Percentiles rank a stretch among this genome's conserved stretches.
Evolutionary conservation across 1,140 invertebrate species (phyloP).

Genomic region (Sesamia nonagrioides): DNA sequence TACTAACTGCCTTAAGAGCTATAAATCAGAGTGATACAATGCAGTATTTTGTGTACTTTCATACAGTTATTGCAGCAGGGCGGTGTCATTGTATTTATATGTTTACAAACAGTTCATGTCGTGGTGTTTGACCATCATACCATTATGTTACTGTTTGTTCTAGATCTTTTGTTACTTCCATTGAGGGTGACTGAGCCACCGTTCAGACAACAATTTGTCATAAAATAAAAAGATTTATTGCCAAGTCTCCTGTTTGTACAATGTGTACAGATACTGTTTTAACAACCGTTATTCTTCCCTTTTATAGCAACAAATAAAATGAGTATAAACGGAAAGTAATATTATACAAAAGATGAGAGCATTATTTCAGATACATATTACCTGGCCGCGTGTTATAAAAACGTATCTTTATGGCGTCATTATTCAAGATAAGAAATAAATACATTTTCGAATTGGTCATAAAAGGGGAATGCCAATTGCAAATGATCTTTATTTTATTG

Average conservation of each 20-base stretch:
- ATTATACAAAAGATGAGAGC: slow-evolving; percentile 73
- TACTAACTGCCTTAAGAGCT: slow-evolving; percentile 52
- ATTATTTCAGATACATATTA: slow-evolving; percentile 60
- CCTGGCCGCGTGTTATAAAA: slow-evolving; percentile 57
- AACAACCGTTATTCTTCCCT: slow-evolving; percentile 82
- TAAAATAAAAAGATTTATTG: slow-evolving; percentile 87
- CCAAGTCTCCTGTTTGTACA: slow-evolving; percentile 66
- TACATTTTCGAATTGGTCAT: slow-evolving; percentile 38
- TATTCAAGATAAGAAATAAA: slow-evolving; percentile 59
- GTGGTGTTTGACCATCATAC: slow-evolving; percentile 76
- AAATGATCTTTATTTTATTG: slow-evolving; percentile 31
- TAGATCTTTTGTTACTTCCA: slow-evolving; percentile 75
- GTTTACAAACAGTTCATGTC: slow-evolving; percentile 80
- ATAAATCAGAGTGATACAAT: slow-evolving; percentile 71
- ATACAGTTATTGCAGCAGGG: slow-evolving; percentile 68
- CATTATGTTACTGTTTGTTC: slow-evolving; percentile 84
- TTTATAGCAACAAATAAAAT: slow-evolving; percentile 84
- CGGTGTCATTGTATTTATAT: slow-evolving; percentile 75
- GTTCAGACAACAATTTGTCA: slow-evolving; percentile 85
- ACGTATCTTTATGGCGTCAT: slow-evolving; percentile 53
- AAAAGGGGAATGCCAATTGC: slow-evolving; percentile 24
- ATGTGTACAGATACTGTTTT: slow-evolving; percentile 76
- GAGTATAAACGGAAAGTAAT: slow-evolving; percentile 78
- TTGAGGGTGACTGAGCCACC: slow-evolving; percentile 70
- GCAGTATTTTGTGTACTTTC: slow-evolving; percentile 72